Evolutionary conservation across 2,797 vertebrate genomes (phyloP), one percentile per base, ranked within the genome.

Genomic region (Chaetophractus vellerosus): DNA sequence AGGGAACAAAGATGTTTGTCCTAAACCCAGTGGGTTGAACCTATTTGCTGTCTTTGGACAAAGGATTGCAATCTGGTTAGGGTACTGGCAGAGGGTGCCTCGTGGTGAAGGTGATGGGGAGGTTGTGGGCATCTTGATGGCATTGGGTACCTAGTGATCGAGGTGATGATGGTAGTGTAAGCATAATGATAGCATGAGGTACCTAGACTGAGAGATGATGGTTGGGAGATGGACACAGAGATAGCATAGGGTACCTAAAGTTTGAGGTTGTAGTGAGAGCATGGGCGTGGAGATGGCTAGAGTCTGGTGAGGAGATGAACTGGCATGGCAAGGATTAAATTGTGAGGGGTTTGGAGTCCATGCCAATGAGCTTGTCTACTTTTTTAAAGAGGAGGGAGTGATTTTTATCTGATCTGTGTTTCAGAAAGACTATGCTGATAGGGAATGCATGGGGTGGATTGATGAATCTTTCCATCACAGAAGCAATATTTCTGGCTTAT

Each of bases 341-440:
- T 78, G 33, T 16, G 50, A 76, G 78, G 41, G 10, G 57, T 31
- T 90, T 75, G 28, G 33, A 61, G n/a, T 78, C n/a, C 55, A n/a
- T 33, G 7, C 61, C 21, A 66, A 26, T 9, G 80, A 7, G 12
- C 26, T 76, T 92, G 2, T 28, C 50, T 86, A n/a, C 24, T 90
- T 85, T 85, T 88, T 63, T 83, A 33, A 78, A 63, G 36, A 87
- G 74, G 45, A 85, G 24, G 72, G 78, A 92, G 50, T 90, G 15
- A 38, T 84, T 78, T 95, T 52, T 61, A 78, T 91, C 61, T 50
- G 26, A 88, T 48, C 26, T 33, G 6, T 86, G 57, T 94, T 89
- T 82, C 57, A 85, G 52, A 93, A 91, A 89, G 69, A 64, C 74
- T 33, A 26, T 11, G 55, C 19, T 21, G 7, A 69, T 68, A 50